Percentiles rank a stretch among this genome's conserved stretches.
Conservation (phyloP, 2,113 vertebrate species). For the Octodon degus region DNA sequence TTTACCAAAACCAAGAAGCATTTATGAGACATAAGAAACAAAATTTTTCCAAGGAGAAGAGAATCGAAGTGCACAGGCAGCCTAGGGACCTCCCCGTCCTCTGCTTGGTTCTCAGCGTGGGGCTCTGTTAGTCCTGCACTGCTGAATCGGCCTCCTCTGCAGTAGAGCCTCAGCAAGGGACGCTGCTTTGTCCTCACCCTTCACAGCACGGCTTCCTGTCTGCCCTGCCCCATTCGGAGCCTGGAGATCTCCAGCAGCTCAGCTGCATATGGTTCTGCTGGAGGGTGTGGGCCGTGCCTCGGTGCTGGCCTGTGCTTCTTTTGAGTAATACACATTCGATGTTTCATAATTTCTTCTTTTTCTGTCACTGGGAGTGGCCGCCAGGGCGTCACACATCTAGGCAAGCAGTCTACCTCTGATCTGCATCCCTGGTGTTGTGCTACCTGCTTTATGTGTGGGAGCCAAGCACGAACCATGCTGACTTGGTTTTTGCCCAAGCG, state of each 20-base stretch:
- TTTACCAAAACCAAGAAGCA: background rate
- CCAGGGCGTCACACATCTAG: too few relatives aligned
- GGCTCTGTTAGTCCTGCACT: background rate
- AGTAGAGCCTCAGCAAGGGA: background rate
- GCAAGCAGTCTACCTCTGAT: too few relatives aligned
- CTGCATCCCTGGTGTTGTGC: too few relatives aligned
- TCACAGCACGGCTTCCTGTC: background rate
- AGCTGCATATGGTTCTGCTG: rapidly evolving
- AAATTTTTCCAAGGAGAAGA: background rate
- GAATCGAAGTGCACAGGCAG: background rate
- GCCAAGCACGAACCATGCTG: background rate
- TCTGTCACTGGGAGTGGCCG: background rate
- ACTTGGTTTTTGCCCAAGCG: background rate
- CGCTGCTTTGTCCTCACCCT: background rate
- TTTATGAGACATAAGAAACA: background rate
- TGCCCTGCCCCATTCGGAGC: background rate
- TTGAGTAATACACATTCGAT: background rate
- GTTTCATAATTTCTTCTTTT: background rate
- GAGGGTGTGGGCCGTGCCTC: background rate
- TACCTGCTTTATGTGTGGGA: background rate
- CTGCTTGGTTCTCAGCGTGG: background rate
- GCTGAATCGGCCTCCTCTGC: background rate
- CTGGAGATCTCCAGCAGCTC: background rate
- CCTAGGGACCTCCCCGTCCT: background rate
- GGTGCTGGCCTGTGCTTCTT: background rate